Evolutionary conservation across 2,888 invertebrate genomes (phyloP).

Genomic region (Mythimna impura): DNA sequence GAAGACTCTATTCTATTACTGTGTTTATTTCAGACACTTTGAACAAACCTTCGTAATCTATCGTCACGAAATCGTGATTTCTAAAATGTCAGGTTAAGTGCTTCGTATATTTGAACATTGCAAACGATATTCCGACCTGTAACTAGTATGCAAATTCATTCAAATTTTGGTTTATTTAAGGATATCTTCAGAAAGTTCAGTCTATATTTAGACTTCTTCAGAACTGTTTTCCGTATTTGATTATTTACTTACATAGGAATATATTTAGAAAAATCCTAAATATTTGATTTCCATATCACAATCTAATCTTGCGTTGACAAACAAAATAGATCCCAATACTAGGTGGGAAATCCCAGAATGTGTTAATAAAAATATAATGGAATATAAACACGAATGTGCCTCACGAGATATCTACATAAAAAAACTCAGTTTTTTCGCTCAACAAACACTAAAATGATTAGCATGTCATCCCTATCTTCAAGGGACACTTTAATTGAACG

Average conservation of each 20-base stretch:
- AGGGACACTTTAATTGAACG: constrained; percentile 83
- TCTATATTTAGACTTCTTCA: constrained; percentile 13
- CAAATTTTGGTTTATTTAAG: constrained; percentile 24
- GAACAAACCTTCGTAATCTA: constrained; percentile 41
- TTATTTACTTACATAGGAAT: not conserved
- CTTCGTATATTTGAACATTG: constrained; percentile 40
- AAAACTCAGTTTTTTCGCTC: constrained; percentile 14
- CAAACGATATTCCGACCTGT: constrained; percentile 27
- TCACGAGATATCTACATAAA: not conserved
- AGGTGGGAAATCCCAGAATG: not conserved
- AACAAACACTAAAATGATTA: constrained; percentile 60
- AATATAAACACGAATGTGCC: not conserved
- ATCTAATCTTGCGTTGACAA: not conserved
- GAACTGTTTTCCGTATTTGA: not conserved
- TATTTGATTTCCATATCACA: not conserved
- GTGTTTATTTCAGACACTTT: constrained; percentile 44
- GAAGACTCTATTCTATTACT: constrained; percentile 51
- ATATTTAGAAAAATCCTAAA: not conserved
- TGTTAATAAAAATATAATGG: not conserved
- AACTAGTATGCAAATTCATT: constrained; percentile 38
- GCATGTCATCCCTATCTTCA: constrained; percentile 56
- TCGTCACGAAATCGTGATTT: constrained; percentile 50
- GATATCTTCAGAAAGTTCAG: constrained; percentile 4
- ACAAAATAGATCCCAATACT: not conserved
- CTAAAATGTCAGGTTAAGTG: constrained; percentile 41